Evolutionary conservation across 2,113 vertebrate species (phyloP).

Genomic region (Hipposideros armiger): DNA sequence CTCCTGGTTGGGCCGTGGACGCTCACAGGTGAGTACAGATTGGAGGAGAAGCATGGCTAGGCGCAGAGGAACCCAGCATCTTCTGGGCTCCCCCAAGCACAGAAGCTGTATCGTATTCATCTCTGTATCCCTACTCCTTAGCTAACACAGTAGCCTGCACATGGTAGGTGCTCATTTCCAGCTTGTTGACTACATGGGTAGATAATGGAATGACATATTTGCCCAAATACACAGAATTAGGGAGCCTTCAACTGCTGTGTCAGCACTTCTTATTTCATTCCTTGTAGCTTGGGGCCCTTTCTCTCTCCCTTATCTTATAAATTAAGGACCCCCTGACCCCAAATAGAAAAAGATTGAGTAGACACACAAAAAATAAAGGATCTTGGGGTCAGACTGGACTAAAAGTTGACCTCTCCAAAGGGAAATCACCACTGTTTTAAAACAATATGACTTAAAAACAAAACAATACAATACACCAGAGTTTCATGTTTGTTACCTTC

Average conservation of each 20-base stretch:
- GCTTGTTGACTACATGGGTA: background rate
- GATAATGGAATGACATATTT: slow-evolving; percentile 19
- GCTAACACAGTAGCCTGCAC: background rate
- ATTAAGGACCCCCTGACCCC: too few relatives aligned
- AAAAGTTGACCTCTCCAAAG: background rate
- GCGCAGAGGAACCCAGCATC: background rate
- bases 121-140: background rate
- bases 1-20: slow-evolving; percentile 59
- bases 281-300: background rate
- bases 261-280: background rate
- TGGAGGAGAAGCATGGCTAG: background rate
- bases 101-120: background rate
- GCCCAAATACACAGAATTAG: background rate
- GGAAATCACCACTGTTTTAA: background rate
- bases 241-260: background rate
- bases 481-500: background rate
- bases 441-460: background rate
- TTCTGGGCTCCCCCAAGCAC: background rate
- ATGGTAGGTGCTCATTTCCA: background rate
- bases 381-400: background rate
- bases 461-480: background rate
- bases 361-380: background rate
- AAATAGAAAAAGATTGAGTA: too few relatives aligned
- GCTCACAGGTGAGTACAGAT: slow-evolving; percentile 67
- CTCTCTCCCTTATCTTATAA: background rate